These are phyloP conservation scores for Acrobasis repandana DNA, from an alignment of 2,888 invertebrate genomes.

Conservation along the genomic window DNA sequence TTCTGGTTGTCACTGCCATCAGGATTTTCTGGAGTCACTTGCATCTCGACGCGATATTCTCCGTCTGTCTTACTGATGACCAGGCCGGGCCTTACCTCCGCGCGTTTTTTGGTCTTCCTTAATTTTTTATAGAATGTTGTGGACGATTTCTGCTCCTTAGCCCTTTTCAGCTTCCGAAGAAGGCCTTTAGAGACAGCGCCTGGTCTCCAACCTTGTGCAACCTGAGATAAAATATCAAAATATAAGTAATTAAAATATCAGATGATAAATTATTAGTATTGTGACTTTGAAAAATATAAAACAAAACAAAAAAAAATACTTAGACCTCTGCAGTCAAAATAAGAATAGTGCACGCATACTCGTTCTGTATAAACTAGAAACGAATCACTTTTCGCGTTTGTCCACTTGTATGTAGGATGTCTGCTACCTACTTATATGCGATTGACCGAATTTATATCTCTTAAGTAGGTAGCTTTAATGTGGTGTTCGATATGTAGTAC, in stretches of 20 bases:
- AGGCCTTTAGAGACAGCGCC: constrained; percentile 68
- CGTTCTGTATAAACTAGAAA: too few relatives aligned
- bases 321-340: neutral
- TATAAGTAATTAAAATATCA: neutral
- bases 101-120: constrained; percentile 52
- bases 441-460: too few relatives aligned
- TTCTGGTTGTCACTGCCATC: constrained; percentile 36
- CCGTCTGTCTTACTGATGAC: constrained; percentile 61
- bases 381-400: too few relatives aligned
- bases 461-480: too few relatives aligned
- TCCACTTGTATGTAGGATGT: too few relatives aligned
- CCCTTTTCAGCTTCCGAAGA: constrained; percentile 55
- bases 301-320: constrained; percentile 32
- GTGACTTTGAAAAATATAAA: constrained; percentile 30
- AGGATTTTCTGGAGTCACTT: constrained; percentile 40
- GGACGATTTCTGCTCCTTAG: constrained; percentile 42
- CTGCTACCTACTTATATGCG: too few relatives aligned
- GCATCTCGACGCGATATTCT: constrained; percentile 64
- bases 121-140: constrained; percentile 37
- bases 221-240: constrained; percentile 39
- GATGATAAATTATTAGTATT: neutral
- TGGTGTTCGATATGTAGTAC: too few relatives aligned
- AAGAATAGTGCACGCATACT: too few relatives aligned
- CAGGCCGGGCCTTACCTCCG: constrained; percentile 58
- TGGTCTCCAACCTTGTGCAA: constrained; percentile 65